Conservation (phyloP, 2,888 invertebrate species). For the Steinernema scapterisci region DNA sequence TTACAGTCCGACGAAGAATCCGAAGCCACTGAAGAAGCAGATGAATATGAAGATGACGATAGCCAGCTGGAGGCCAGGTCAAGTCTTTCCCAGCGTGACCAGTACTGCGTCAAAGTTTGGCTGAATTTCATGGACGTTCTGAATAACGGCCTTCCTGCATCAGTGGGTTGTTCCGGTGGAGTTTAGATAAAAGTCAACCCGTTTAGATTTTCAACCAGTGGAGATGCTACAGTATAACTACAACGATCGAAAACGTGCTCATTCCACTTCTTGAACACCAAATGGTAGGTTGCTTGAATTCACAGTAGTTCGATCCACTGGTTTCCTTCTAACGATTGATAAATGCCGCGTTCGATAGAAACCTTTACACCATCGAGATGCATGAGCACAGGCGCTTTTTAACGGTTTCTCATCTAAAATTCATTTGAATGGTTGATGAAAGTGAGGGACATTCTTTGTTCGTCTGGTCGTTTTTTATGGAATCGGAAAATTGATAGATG, state of each 20-base stretch:
- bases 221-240: not conserved
- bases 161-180: not conserved
- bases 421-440: too few species aligned
- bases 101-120: slow-evolving; percentile 9
- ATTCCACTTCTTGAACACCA: not conserved
- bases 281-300: not conserved
- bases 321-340: too few species aligned
- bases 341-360: too few species aligned
- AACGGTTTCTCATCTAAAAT: too few species aligned
- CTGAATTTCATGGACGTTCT: not conserved
- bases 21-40: not conserved
- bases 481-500: not conserved
- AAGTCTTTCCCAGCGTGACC: not conserved
- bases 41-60: not conserved
- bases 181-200: not conserved
- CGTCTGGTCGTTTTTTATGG: too few species aligned
- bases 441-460: too few species aligned
- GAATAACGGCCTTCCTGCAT: not conserved
- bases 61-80: not conserved
- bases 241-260: slow-evolving; percentile 14
- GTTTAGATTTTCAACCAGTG: not conserved
- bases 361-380: not conserved
- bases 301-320: too few species aligned
- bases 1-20: not conserved
- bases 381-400: not conserved